These are phyloP conservation scores for Brachyopa scutellaris DNA, from an alignment of 2,888 invertebrate species.

Conservation along the genomic window DNA sequence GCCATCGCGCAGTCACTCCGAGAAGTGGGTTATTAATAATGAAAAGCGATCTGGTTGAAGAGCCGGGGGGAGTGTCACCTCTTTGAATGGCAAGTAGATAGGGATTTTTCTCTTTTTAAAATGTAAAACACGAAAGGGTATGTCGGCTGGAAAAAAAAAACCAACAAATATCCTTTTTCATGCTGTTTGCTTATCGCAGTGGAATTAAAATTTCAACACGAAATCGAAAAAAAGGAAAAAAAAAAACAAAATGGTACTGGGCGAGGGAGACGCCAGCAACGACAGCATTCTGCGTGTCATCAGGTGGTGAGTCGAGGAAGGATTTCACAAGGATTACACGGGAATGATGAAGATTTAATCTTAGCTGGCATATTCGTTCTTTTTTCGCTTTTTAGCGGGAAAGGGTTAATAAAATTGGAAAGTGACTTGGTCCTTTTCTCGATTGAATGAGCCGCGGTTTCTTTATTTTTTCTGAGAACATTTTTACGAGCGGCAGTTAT, in stretches of 20 bases:
- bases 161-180: constrained; percentile 47
- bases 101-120: constrained; percentile 42
- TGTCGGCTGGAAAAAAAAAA: not conserved
- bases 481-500: too few relatives aligned
- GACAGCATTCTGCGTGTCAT: constrained; percentile 42
- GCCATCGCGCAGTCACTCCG: constrained; percentile 13
- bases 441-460: not conserved
- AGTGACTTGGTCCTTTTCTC: constrained; percentile 2
- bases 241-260: not conserved
- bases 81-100: constrained; percentile 58
- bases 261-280: too few relatives aligned
- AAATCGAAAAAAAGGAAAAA: constrained; percentile 42
- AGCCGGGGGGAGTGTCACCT: constrained; percentile 32
- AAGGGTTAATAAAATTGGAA: constrained; percentile 32
- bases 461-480: too few relatives aligned
- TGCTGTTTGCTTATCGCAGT: constrained; percentile 62
- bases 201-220: constrained; percentile 67
- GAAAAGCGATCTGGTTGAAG: not conserved
- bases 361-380: constrained; percentile 35
- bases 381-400: not conserved
- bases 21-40: constrained; percentile 56
- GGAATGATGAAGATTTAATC: constrained; percentile 55
- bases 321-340: constrained; percentile 30
- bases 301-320: constrained; percentile 35
- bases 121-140: constrained; percentile 67